These are phyloP conservation scores for Aphaenogaster rudis DNA, from an alignment of 1,140 invertebrate species.

Conservation along the genomic window DNA sequence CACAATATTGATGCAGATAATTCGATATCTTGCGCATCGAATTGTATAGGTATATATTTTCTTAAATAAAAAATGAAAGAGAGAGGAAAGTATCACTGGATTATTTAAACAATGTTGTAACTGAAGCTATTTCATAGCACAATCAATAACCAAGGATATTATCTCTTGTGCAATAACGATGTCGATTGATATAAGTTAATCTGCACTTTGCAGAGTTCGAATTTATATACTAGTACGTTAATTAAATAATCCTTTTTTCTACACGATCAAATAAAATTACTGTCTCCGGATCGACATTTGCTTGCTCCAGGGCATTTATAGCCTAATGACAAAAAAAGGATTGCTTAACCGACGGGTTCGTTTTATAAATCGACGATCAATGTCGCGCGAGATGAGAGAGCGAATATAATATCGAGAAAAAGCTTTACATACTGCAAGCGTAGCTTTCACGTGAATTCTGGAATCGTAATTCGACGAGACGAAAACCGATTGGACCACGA, in stretches of 20 bases:
- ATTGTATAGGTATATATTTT: not conserved
- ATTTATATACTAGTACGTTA: conserved; percentile 7
- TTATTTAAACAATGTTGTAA: not conserved
- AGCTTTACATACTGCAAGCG: conserved; percentile 24
- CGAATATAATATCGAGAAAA: conserved; percentile 7
- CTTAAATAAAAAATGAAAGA: not conserved
- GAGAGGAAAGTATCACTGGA: not conserved
- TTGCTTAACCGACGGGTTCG: conserved; percentile 27
- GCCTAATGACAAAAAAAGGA: conserved; percentile 43
- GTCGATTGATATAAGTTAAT: not conserved
- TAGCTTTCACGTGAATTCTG: conserved; percentile 59
- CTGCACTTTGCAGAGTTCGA: not conserved
- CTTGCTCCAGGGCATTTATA: conserved; percentile 12
- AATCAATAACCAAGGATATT: not conserved
- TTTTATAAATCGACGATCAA: conserved; percentile 38
- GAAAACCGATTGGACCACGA: conserved; percentile 37
- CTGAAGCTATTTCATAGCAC: not conserved
- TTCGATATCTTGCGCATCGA: not conserved
- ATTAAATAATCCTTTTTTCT: conserved; percentile 35
- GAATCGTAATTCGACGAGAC: conserved; percentile 31
- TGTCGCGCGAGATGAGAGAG: not conserved
- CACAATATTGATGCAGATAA: not conserved
- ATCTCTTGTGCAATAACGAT: not conserved
- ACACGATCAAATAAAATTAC: not conserved
- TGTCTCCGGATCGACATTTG: not conserved